Base-by-base conservation (phyloP, 2,888 invertebrate species). In the Catotricha subobsoleta region DNA sequence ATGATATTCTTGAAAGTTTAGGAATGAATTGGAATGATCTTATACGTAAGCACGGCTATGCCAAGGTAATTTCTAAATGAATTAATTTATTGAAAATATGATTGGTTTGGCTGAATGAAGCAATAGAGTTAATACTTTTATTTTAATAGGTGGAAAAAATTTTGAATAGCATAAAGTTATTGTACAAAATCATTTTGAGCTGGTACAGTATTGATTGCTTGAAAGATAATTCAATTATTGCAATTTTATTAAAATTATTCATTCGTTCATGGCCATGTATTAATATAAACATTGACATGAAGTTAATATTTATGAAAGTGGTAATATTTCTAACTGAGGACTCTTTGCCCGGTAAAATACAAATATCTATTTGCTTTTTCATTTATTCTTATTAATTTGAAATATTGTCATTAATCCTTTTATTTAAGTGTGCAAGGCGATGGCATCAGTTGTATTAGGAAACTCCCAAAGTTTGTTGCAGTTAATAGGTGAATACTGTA, bases 231-330 rank as follows among this genome's bases (percentile, higher is more conserved):
- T 42, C 49, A 3, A 33, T 57, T 1, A 45, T 51, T 2, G 53
- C 51, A 21, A 39, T 56, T 3, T 31, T 57, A 2, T 42, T 57
- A 2, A 50, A 52, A 27, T 41, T 57, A 3, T n/a, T n/a, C n/a
- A n/a, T n/a, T n/a, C n/a, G n/a, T n/a, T n/a, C n/a, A n/a, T 62
- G 62, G 62, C 55, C 59, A 2, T 62, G 60, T 60, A 44, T 56
- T 9, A 50, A 49, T 8, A 53, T 60, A 30, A 58, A 60, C 10
- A 37, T 40, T 2, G 50, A 53, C 6, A 46, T 62, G 2, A 55
- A 55, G 28, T 43, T 47, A 6, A 43, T 52, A 3, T 49, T 50
- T 12, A 44, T 62, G 7, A 51, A 53, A 19, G 46, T 54, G 12
- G 42, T 52, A 12, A 51, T 52, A 9, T 50, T 55, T 36, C 45